These are phyloP conservation scores for Pipra filicauda DNA, from an alignment of 2,113 vertebrate species.

Conservation along the genomic window DNA sequence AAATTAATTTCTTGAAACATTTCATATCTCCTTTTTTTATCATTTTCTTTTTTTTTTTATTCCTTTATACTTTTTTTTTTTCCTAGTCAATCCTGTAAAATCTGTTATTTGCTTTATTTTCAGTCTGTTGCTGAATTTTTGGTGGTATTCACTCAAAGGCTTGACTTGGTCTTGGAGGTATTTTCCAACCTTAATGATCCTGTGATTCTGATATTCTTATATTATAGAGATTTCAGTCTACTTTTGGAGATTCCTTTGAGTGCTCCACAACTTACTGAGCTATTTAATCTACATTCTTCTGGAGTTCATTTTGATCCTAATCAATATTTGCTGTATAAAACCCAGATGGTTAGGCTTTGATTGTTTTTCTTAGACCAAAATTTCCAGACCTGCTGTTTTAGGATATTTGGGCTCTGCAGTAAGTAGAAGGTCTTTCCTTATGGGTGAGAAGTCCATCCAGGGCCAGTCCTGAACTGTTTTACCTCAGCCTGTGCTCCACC, in stretches of 20 bases:
- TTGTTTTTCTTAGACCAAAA: neutral
- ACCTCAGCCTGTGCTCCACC: neutral
- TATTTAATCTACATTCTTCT: neutral
- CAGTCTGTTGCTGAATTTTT: neutral
- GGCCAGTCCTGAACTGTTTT: neutral
- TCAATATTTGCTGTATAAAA: neutral
- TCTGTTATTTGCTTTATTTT: neutral
- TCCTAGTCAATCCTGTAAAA: neutral
- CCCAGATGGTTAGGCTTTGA: neutral
- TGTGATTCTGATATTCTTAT: neutral
- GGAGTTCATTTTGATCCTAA: neutral
- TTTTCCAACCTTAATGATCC: neutral
- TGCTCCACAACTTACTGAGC: neutral
- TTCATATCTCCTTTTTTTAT: rapidly evolving
- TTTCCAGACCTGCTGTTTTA: neutral
- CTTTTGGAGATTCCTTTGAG: neutral
- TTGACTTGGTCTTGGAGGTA: neutral
- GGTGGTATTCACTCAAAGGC: neutral
- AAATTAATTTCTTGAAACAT: neutral
- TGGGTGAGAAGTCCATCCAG: rapidly evolving
- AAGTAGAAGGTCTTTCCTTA: neutral
- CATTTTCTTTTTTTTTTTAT: neutral
- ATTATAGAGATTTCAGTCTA: neutral
- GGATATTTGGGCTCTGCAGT: neutral
- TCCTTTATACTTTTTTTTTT: neutral